Percentiles rank a stretch among this genome's conserved stretches.
Conservation (phyloP, 2,888 invertebrate genomes). For the Asteroscopus sphinx region DNA sequence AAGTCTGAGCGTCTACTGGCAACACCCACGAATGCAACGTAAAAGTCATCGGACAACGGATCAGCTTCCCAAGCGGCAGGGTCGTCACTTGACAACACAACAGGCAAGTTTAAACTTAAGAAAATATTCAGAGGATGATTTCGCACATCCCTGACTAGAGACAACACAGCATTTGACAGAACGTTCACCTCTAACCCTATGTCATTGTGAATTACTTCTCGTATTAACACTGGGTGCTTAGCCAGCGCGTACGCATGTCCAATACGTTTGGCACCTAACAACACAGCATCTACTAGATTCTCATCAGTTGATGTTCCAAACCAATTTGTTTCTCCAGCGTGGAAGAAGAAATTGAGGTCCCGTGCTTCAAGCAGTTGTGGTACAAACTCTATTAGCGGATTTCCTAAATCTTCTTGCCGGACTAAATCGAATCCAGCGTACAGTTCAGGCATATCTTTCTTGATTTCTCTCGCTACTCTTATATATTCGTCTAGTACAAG, state of each 20-base stretch:
- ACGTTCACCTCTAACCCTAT: conserved; percentile 95
- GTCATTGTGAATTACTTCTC: conserved; percentile 87
- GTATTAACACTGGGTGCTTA: conserved; percentile 92
- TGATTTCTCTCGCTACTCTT: conserved; percentile 72
- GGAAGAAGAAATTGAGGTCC: conserved; percentile 92
- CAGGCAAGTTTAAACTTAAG: conserved; percentile 92
- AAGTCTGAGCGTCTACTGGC: conserved; percentile 92
- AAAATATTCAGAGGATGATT: conserved; percentile 93
- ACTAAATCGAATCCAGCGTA: conserved; percentile 95
- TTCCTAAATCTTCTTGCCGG: conserved; percentile 93
- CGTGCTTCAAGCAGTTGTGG: conserved; percentile 87
- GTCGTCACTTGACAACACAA: conserved; percentile 94
- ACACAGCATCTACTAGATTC: conserved; percentile 93
- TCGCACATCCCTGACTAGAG: conserved; percentile 92
- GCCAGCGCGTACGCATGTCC: conserved; percentile 94
- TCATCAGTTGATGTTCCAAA: conserved; percentile 91
- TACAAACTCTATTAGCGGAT: conserved; percentile 90
- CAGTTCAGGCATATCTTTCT: conserved; percentile 90
- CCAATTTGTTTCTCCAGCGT: conserved; percentile 96
- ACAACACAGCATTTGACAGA: conserved; percentile 94
- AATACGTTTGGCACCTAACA: conserved; percentile 93
- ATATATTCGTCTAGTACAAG: conserved; percentile 83
- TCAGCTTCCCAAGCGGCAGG: conserved; percentile 94
- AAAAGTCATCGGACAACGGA: conserved; percentile 94
- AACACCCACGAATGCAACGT: conserved; percentile 94